phyloP scores from a whole-genome alignment of 2,888 invertebrate species.

The Pyrrhosoma nymphula region DNA sequence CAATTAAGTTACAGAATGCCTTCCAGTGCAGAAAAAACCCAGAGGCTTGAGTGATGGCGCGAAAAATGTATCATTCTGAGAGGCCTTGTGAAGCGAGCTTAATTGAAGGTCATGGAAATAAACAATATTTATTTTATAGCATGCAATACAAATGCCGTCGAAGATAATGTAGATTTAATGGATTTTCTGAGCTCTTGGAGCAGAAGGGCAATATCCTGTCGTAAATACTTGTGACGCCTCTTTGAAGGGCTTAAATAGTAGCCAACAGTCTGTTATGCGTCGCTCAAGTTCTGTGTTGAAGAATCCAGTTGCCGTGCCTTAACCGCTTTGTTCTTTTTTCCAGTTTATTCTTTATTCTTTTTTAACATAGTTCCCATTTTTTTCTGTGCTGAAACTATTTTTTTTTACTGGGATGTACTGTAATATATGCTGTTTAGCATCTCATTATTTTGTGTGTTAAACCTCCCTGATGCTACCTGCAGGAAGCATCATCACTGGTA shows the following conservation, averaged over 20 bases:
- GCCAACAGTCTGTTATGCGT: neutral
- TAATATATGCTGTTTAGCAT: no score
- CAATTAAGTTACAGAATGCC: neutral
- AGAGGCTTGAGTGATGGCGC: neutral
- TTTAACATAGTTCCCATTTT: no score
- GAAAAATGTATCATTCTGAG: neutral
- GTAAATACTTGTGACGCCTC: neutral
- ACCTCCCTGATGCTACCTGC: no score
- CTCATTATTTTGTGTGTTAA: no score
- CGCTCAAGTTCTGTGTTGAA: neutral
- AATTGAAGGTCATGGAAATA: neutral
- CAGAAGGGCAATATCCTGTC: constrained; percentile 3
- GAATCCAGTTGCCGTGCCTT: no score
- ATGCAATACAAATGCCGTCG: neutral
- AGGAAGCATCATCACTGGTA: no score
- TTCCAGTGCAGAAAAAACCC: neutral
- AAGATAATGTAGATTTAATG: neutral
- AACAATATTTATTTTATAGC: neutral
- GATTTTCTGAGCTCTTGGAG: neutral
- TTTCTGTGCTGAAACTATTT: no score
- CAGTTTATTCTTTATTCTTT: no score
- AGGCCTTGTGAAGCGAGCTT: neutral
- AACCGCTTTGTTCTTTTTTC: no score
- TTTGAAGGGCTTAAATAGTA: neutral
- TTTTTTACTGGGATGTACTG: no score